phyloP scores from a whole-genome alignment of 1,140 invertebrate species.

The Cataglyphis hispanica region DNA sequence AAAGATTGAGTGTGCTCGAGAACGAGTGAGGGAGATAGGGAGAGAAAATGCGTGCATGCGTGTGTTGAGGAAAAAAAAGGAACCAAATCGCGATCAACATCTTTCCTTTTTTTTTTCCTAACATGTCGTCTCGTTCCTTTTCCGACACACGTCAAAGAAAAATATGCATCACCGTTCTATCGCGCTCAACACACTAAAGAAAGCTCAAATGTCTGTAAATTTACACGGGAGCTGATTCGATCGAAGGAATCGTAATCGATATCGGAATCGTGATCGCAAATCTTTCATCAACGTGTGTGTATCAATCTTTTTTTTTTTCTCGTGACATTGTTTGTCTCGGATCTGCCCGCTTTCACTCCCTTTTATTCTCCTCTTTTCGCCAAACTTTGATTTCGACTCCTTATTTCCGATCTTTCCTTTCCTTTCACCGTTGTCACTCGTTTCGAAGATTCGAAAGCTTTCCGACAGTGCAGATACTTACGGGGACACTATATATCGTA shows the following conservation, averaged over 20 bases:
- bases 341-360: not conserved
- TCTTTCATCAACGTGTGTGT: conserved; percentile 48
- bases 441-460: conserved; percentile 47
- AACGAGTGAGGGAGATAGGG: not conserved
- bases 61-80: conserved; percentile 38
- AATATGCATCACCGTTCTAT: conserved; percentile 22
- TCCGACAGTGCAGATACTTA: conserved; percentile 69
- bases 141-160: conserved; percentile 52
- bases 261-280: conserved; percentile 35
- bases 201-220: conserved; percentile 29
- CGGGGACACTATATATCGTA: conserved; percentile 50
- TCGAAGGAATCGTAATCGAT: not conserved
- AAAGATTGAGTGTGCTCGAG: not conserved
- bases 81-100: conserved; percentile 40
- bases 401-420: conserved; percentile 54
- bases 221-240: not conserved
- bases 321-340: not conserved
- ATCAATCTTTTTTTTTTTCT: conserved; percentile 7
- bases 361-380: not conserved
- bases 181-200: conserved; percentile 33
- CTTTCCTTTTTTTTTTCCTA: conserved; percentile 3
- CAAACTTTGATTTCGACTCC: conserved; percentile 24
- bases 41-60: conserved; percentile 25
- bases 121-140: conserved; percentile 22
- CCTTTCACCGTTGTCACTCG: conserved; percentile 62